These are phyloP conservation scores for Phyllotreta striolata DNA, from an alignment of 2,888 invertebrate species.

Conservation along the genomic window DNA sequence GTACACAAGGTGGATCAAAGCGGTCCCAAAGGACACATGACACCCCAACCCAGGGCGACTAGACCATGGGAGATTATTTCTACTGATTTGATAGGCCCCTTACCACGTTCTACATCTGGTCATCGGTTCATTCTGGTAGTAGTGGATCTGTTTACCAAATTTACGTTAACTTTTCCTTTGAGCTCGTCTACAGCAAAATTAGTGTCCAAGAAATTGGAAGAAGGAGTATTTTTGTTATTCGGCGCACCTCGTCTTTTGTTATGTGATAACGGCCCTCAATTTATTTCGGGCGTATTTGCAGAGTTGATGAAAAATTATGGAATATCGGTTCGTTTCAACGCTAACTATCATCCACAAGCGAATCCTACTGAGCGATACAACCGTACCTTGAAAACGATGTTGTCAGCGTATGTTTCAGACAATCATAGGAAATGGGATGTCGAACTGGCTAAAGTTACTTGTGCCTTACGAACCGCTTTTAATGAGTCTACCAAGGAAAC, in stretches of 20 bases:
- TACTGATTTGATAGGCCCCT: too few species aligned
- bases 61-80: too few species aligned
- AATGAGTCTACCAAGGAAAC: constrained; percentile 19
- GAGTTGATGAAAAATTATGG: constrained; percentile 19
- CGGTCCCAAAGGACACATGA: too few species aligned
- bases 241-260: constrained; percentile 26
- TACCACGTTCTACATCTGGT: constrained; percentile 14
- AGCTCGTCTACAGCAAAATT: constrained; percentile 21
- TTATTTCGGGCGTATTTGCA: constrained; percentile 7
- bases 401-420: constrained; percentile 22
- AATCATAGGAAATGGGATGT: constrained; percentile 30
- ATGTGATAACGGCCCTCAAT: constrained; percentile 44
- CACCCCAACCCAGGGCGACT: too few species aligned
- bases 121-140: constrained; percentile 26
- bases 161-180: constrained; percentile 27
- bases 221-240: constrained; percentile 38
- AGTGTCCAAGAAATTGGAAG: constrained; percentile 29
- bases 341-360: constrained; percentile 26
- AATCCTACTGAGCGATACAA: constrained; percentile 28
- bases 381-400: constrained; percentile 15
- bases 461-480: constrained; percentile 25
- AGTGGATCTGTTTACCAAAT: constrained; percentile 35
- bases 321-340: constrained; percentile 16
- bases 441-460: constrained; percentile 23
- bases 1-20: too few species aligned